A percentile compares a stretch with the other conserved stretches of the same genome.
Evolutionary conservation across 2,888 invertebrate genomes (phyloP).

Genomic region (Helobdella robusta): DNA sequence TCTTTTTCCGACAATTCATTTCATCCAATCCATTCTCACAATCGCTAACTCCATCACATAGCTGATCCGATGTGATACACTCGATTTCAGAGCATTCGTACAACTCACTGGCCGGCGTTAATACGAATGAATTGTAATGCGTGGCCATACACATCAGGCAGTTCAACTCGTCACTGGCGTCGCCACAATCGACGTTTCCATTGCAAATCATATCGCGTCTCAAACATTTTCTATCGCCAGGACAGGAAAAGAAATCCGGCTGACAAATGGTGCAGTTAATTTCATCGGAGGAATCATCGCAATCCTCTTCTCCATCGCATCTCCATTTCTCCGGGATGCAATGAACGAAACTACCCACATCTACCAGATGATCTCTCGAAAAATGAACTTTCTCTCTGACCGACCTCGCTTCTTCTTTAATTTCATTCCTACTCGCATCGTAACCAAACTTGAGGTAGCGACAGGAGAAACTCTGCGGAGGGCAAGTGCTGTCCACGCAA

Average conservation of each 20-base stretch:
- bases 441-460: neutral
- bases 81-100: neutral
- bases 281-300: slow-evolving; percentile 1
- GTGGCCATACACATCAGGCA: neutral
- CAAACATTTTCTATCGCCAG: neutral
- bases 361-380: neutral
- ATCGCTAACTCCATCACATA: neutral
- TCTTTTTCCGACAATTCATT: neutral
- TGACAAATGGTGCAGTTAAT: neutral
- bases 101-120: neutral
- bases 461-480: neutral
- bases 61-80: neutral
- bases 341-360: neutral
- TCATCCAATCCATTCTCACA: slow-evolving; percentile 8
- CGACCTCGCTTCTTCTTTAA: neutral
- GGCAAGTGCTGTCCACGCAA: neutral
- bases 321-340: slow-evolving; percentile 16
- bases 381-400: no score
- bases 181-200: neutral
- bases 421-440: neutral
- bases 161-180: neutral
- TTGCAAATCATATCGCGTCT: slow-evolving; percentile 1
- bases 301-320: slow-evolving; percentile 16
- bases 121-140: no score
- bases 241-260: neutral